Conservation (phyloP, 2,113 vertebrate species). For the Progne subis region DNA sequence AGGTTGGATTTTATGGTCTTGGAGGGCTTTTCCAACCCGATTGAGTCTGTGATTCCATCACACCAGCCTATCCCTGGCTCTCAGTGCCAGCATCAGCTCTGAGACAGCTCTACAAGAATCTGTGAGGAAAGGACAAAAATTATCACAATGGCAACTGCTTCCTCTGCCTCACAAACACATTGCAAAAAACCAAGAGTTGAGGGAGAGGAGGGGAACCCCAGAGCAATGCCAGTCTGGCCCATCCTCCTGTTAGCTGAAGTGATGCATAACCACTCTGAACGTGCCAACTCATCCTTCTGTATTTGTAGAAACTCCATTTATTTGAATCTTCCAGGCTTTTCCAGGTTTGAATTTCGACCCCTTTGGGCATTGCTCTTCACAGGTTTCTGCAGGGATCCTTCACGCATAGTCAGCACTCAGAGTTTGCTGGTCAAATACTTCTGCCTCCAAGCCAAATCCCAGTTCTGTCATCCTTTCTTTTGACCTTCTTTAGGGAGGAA, state of each 20-base stretch:
- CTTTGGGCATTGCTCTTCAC: background rate
- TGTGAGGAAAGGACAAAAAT: background rate
- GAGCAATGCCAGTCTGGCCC: background rate
- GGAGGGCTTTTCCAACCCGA: background rate
- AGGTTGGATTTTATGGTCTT: fast-evolving
- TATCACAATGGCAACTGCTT: fast-evolving
- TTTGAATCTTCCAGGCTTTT: background rate
- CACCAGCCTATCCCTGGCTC: background rate
- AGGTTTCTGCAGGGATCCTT: background rate
- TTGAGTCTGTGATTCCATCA: background rate
- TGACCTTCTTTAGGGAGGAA: background rate
- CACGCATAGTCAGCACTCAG: background rate
- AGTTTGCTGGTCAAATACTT: background rate
- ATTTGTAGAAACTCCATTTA: background rate
- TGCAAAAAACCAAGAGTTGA: background rate
- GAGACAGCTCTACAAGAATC: too few relatives aligned
- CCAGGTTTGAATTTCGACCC: background rate
- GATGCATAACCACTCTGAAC: background rate
- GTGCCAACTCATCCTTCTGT: fast-evolving
- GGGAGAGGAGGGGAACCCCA: background rate
- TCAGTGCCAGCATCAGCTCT: background rate
- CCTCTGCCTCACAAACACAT: background rate
- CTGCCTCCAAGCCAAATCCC: background rate
- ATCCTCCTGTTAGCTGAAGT: background rate
- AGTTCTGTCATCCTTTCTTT: background rate